Base-by-base conservation (phyloP, 2,888 invertebrate genomes). In the Macropis europaea region DNA sequence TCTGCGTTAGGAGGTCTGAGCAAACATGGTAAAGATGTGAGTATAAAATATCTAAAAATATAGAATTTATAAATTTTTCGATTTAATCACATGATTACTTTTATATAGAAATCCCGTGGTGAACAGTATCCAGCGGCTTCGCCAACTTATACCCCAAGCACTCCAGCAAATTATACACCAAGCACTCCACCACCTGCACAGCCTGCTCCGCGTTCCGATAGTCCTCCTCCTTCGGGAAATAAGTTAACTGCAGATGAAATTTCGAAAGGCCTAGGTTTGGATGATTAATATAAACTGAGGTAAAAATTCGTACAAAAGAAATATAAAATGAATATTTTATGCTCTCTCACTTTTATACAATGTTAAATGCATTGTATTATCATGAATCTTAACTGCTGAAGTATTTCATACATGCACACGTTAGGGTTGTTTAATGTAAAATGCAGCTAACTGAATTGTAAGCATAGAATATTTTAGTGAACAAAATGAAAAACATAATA, bases 161-260 rank as follows among this genome's bases (percentile, higher is more conserved):
- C 73, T 24, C 80, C 80, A 19, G 73, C 77, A 7, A 76, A 52
- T 63, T 73, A 66, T 42, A 73, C 62, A 17, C 59, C 80, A 59
- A 47, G 36, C 28, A 24, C 64, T 26, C 62, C 69, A 4, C 56
- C 77, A 2, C 68, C 76, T 11, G 47, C 76, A 19, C 79, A 73
- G 19, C 67, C 81, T 22, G 48, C 82, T 6, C 64, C 81, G n/a
- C 77, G 69, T 7, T 38, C 79, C 3, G 73, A 83, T 1, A 82
- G 60, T 52, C 66, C 81, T 13, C 76, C 85, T 5, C 32, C 83
- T 53, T 64, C 87, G 1, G 86, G 85, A 15, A 70, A 78, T 2
- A 87, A 86, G 79, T 78, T 90, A 45, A 81, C 82, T 9, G 89
- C 89, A 2, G 87, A 87, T n/a, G 90, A 90, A 69, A 90, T 90